Evolutionary conservation across 2,113 vertebrate genomes (phyloP).

Genomic region (Cephalopterus ornatus): DNA sequence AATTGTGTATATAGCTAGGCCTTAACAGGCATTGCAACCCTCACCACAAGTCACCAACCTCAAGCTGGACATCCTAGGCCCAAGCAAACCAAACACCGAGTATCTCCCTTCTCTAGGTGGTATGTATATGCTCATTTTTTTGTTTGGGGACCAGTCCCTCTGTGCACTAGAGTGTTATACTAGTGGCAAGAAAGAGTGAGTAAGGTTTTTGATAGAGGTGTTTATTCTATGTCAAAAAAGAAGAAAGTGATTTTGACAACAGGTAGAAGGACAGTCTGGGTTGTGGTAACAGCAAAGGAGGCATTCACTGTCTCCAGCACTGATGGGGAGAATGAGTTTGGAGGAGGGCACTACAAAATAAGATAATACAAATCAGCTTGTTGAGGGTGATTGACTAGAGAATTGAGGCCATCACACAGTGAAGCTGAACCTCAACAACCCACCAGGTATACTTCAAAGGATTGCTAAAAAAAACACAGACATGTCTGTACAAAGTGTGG

Average conservation of each 20-base stretch:
- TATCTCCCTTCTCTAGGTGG: background rate
- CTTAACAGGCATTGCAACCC: background rate
- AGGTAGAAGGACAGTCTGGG: background rate
- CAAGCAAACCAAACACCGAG: background rate
- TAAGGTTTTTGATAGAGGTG: background rate
- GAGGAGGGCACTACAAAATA: background rate
- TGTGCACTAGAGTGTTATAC: background rate
- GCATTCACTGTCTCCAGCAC: background rate
- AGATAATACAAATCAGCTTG: background rate
- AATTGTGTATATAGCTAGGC: background rate
- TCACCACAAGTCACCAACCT: background rate
- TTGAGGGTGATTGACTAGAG: background rate
- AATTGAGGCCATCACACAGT: background rate
- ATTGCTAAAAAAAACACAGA: background rate
- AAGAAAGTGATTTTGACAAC: background rate
- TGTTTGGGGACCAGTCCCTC: background rate
- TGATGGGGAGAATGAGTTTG: background rate
- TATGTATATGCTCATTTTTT: background rate
- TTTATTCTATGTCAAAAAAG: background rate
- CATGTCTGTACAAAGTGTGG: background rate
- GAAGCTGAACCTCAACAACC: background rate
- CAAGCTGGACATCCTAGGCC: background rate
- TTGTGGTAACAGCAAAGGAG: background rate
- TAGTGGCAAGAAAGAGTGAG: background rate
- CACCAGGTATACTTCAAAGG: background rate